Evolutionary conservation across 2,888 invertebrate genomes (phyloP).

Genomic region (Encarsia formosa): DNA sequence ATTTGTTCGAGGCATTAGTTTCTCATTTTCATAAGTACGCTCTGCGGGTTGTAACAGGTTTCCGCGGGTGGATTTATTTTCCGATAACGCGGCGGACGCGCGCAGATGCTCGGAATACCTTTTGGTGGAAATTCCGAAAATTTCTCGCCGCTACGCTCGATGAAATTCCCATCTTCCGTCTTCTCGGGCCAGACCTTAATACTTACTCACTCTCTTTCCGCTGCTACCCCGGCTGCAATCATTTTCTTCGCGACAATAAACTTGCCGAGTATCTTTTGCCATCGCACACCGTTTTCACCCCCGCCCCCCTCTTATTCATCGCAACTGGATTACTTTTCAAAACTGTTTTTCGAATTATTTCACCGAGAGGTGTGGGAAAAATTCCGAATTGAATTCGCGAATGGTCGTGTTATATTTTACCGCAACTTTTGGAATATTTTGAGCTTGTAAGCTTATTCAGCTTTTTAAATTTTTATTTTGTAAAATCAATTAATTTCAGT

Average conservation of each 20-base stretch:
- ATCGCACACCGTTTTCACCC: no score
- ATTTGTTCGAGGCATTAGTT: conserved; percentile 15
- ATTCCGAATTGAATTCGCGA: no score
- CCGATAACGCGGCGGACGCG: conserved; percentile 22
- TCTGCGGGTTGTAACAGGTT: not conserved
- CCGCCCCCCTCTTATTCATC: no score
- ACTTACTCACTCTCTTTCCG: conserved; percentile 7
- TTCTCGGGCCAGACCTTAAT: conserved; percentile 3
- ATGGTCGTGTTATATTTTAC: no score
- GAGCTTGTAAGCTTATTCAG: no score
- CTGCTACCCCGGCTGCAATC: conserved; percentile 1
- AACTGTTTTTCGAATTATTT: no score
- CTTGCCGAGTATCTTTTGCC: conserved; percentile 16
- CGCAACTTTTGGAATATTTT: no score
- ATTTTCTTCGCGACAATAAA: conserved; percentile 17
- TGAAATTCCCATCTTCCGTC: conserved; percentile 24
- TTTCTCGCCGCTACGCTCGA: conserved; percentile 19
- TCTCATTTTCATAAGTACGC: conserved; percentile 14
- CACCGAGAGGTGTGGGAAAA: not conserved
- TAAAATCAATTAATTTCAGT: no score
- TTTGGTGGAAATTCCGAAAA: conserved; percentile 25
- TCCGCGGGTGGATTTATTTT: conserved; percentile 17
- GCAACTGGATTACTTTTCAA: no score
- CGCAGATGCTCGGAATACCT: conserved; percentile 21
- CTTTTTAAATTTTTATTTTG: no score